These are phyloP conservation scores for Rhynchophorus ferrugineus DNA, from an alignment of 1,140 invertebrate species.

Conservation along the genomic window DNA sequence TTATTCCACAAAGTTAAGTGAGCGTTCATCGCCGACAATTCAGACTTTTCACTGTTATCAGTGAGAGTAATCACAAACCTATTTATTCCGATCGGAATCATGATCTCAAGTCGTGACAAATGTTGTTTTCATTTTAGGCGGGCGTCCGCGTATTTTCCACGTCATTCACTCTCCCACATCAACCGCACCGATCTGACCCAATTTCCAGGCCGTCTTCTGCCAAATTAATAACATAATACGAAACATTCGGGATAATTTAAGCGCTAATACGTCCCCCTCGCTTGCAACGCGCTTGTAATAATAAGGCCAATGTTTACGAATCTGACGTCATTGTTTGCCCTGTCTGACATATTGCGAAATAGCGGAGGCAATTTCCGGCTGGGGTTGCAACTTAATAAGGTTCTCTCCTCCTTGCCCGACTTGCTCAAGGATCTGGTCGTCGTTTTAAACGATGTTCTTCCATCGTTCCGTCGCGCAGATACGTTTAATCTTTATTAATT, in stretches of 20 bases:
- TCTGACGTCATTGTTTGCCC: constrained; percentile 31
- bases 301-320: constrained; percentile 30
- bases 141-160: too few species aligned
- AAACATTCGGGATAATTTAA: constrained; percentile 3
- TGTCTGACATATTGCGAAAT: constrained; percentile 31
- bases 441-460: too few species aligned
- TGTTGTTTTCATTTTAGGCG: too few species aligned
- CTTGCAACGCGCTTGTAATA: constrained; percentile 27
- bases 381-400: not conserved
- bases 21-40: too few species aligned
- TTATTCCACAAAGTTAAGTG: too few species aligned
- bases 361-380: constrained; percentile 29
- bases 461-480: too few species aligned
- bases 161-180: too few species aligned
- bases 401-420: not conserved
- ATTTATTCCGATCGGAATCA: too few species aligned
- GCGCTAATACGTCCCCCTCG: not conserved
- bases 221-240: not conserved
- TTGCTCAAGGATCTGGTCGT: not conserved
- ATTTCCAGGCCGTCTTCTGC: not conserved
- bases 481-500: too few species aligned
- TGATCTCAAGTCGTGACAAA: too few species aligned
- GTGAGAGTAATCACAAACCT: too few species aligned
- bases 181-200: not conserved
- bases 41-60: too few species aligned